Base-by-base conservation (phyloP, 1,140 invertebrate species). In the Holotrichia oblita region DNA sequence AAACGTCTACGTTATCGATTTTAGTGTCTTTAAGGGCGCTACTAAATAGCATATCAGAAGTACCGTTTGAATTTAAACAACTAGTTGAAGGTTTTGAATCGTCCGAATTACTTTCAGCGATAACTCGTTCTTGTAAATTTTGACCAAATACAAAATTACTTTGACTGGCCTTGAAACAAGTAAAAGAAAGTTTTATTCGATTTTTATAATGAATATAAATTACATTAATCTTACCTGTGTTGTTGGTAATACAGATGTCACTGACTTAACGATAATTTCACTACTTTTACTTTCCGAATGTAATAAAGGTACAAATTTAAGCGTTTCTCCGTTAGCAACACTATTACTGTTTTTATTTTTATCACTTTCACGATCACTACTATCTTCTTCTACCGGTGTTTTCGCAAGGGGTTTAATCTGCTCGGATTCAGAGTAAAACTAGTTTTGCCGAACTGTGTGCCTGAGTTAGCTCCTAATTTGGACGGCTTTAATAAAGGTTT, bases 81-180 rank as follows among this genome's bases (percentile, higher is more conserved):
- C 77, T 85, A 41, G 81, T 84, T 79, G 82, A 80, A 40, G 82
- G 72, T 42, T 74, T 73, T 6, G 59, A n/a, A 80, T 78, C 73
- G 48, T 83, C 81, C 0, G n/a, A 69, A 34, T 79, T 75, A 9
- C n/a, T 55, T 12, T 80, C 81, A 24, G 73, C 77, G 17, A 93
- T 89, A 17, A 95, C 95, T 81, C 95, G 90, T 81, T 96, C 95
- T 85, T 95, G 93, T 44, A 98, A 89, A 88, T 97, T 97, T 85
- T 97, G 94, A n/a, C 96, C 96, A 88, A 98, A 98, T 6, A 98
- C 93, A 90, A 97, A 97, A 72, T 79, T 48, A 59, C 40, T 79
- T 69, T 61, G 74, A 27, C n/a, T 76, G 24, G 74, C 41, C 77
- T 79, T 2, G 14, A 73, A 44, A 55, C 0, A 48, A 24, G 22